A percentile compares a stretch with the other conserved stretches of the same genome.
Conservation (phyloP, 2,113 vertebrate species). For the Cisticola juncidis region DNA sequence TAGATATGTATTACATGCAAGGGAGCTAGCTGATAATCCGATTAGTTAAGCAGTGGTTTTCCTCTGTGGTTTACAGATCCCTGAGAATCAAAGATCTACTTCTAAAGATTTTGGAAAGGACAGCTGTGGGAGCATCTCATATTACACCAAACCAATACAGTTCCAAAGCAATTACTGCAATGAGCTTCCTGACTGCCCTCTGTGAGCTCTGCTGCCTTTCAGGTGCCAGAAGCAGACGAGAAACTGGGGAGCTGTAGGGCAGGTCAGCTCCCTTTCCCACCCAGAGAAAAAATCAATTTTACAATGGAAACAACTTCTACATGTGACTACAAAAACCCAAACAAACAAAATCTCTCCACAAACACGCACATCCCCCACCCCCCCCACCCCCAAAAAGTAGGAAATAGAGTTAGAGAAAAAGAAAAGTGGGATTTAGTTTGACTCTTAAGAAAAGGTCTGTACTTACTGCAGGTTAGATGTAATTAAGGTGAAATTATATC, state of each 20-base stretch:
- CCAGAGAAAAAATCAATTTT: neutral
- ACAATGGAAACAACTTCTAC: neutral
- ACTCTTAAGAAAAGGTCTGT: neutral
- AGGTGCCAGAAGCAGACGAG: neutral
- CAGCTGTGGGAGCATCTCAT: neutral
- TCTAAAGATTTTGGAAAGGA: neutral
- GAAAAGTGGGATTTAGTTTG: neutral
- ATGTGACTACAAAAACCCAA: neutral
- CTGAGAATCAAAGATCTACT: conserved; percentile 1
- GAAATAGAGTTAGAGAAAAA: neutral
- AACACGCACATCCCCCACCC: too few species aligned
- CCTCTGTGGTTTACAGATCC: conserved; percentile 12
- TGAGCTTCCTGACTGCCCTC: neutral
- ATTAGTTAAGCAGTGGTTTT: conserved; percentile 36
- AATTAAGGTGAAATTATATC: neutral
- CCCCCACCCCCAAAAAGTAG: neutral
- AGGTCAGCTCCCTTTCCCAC: neutral
- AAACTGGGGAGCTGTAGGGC: neutral
- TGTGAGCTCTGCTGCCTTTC: neutral
- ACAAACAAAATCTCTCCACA: neutral
- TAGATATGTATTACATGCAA: conserved; percentile 15
- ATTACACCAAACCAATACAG: neutral
- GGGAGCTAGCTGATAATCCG: conserved; percentile 22
- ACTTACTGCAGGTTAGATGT: neutral
- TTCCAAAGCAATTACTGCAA: neutral